Percentiles rank a stretch among this genome's conserved stretches.
These are phyloP conservation scores for Egretta garzetta DNA, from an alignment of 2,113 vertebrate species.

Conservation along the genomic window DNA sequence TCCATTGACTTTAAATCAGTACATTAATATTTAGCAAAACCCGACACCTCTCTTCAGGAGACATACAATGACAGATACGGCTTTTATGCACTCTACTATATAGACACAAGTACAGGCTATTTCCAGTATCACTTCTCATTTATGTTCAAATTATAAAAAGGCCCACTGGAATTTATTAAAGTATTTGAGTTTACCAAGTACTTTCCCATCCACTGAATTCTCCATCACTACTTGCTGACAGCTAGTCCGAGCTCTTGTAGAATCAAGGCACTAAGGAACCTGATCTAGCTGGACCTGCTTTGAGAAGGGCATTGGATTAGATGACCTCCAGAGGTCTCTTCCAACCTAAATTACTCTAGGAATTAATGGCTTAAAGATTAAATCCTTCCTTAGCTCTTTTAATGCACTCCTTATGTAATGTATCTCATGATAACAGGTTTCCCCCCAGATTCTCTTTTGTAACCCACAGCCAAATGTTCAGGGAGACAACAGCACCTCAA, in stretches of 20 bases:
- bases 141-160: not conserved
- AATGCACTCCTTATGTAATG: conserved; percentile 20
- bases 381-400: conserved; percentile 22
- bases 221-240: not conserved
- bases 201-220: not conserved
- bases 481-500: not conserved
- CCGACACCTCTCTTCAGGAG: not conserved
- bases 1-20: not conserved
- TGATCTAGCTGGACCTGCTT: not conserved
- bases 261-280: not conserved
- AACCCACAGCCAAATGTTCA: not conserved
- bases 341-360: conserved; percentile 10
- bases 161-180: not conserved
- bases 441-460: not conserved
- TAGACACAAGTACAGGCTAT: not conserved
- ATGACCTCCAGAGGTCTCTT: conserved; percentile 14
- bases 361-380: conserved; percentile 20
- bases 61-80: not conserved
- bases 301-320: conserved; percentile 21
- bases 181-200: not conserved
- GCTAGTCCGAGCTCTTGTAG: not conserved
- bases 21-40: not conserved
- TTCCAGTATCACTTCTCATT: not conserved
- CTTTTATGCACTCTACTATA: not conserved
- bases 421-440: not conserved